Base-by-base conservation (phyloP, 1,140 invertebrate species). In the Berghia stephanieae region DNA sequence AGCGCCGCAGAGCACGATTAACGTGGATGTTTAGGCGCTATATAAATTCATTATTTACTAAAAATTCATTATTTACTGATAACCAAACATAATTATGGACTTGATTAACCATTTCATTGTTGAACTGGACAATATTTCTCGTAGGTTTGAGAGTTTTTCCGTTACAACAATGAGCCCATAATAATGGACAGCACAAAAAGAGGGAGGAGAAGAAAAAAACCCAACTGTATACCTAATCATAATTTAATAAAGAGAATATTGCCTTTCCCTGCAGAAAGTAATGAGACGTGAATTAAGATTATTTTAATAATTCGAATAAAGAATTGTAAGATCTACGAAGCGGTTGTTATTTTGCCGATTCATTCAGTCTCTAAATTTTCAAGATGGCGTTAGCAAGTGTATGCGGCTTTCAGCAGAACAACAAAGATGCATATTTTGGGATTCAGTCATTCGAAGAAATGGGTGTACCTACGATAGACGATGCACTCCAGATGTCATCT, bases 321-420 rank as follows among this genome's bases (percentile, higher is more conserved):
- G 34, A 63, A 63, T 16, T 16, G 18, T 31, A 18, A n/a, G 16
- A 63, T 13, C 16, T n/a, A 31, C 27, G 0, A 27, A 63, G 16
- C 0, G 27, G 13, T 21, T 4, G 0, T 13, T 63, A 4, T 63
- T 63, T 63, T 13, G 1, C 36, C 34, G 31, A 71, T n/a, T 67
- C 21, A 55, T 40, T 66, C 55, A 27, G 36, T 1, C 36, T 46
- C 55, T 52, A 18, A 10, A 27, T 6, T 13, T 31, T 34, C 75
- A 86, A 82, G 67, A 87, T 87, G 86, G 87, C 87, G 75, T 82
- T 88, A 16, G 86, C 84, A n/a, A 82, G 83, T 78, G 85, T 87
- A 44, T 87, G 86, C 80, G 83, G 85, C 42, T 81, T 85, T 27
- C 60, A 79, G 44, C 10, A 70, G 44, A 27, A 43, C 36, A 78